A percentile compares a stretch with the other conserved stretches of the same genome.
Conservation (phyloP, 2,888 invertebrate genomes). For the Pteria penguin region DNA sequence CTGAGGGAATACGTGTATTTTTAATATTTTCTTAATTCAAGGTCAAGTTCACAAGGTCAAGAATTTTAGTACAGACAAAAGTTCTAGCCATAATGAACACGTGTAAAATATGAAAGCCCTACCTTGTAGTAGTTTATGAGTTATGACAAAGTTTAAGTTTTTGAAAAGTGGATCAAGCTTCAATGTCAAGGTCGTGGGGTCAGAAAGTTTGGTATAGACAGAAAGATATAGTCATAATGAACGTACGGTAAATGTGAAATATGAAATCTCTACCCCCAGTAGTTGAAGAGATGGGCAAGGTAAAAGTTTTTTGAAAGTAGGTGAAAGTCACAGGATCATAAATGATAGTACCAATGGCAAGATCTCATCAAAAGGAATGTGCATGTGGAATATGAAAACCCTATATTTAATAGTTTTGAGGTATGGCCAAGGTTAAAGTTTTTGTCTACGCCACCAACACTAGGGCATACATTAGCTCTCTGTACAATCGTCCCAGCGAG, state of each 20-base stretch:
- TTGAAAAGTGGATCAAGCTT: neutral
- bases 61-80: neutral
- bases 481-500: no score
- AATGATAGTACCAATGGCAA: neutral
- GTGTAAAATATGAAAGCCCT: neutral
- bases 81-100: neutral
- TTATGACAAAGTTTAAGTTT: neutral
- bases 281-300: neutral
- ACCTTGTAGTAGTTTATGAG: neutral
- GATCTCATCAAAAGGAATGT: neutral
- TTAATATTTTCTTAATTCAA: no score
- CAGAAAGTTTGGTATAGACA: neutral
- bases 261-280: neutral
- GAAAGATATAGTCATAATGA: neutral
- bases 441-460: no score
- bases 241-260: neutral
- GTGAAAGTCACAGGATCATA: neutral
- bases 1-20: no score
- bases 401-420: neutral
- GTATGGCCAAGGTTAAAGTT: neutral
- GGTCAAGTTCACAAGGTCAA: neutral
- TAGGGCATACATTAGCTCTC: no score
- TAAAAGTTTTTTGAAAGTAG: neutral
- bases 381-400: neutral
- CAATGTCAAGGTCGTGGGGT: neutral